Percentiles rank a stretch among this genome's conserved stretches.
These are phyloP conservation scores for Ceratina calcarata DNA, from an alignment of 1,140 invertebrate genomes.

Conservation along the genomic window DNA sequence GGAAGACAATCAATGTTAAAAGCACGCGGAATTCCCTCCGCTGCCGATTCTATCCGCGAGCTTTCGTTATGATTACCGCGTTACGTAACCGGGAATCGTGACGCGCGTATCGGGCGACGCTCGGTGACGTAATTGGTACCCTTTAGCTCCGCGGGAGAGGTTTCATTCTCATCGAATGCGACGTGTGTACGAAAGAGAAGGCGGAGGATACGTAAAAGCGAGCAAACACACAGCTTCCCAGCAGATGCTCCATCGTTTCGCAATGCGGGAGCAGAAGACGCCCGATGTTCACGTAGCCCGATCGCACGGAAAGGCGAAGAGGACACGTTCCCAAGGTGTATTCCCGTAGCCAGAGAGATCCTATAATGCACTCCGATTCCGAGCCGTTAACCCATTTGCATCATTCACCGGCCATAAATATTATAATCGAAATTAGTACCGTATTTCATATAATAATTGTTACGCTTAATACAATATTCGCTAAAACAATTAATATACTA, in stretches of 20 bases:
- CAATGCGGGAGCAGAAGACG: slow-evolving; percentile 59
- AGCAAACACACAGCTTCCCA: slow-evolving; percentile 25
- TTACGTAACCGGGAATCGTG: slow-evolving; percentile 34
- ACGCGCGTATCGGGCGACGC: slow-evolving; percentile 28
- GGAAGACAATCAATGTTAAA: not conserved
- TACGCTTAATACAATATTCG: too few relatives aligned
- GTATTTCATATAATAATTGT: too few relatives aligned
- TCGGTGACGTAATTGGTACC: slow-evolving; percentile 45
- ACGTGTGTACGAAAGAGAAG: not conserved
- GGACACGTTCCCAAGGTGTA: slow-evolving; percentile 67
- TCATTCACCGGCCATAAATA: too few relatives aligned
- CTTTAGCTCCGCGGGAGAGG: slow-evolving; percentile 37
- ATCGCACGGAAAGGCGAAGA: slow-evolving; percentile 64
- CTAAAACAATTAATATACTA: too few relatives aligned
- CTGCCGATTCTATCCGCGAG: not conserved
- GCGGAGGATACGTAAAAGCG: slow-evolving; percentile 24
- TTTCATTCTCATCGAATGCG: slow-evolving; percentile 8
- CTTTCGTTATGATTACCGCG: slow-evolving; percentile 31
- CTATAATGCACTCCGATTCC: slow-evolving; percentile 64
- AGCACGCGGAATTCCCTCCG: slow-evolving; percentile 11
- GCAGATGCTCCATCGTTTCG: slow-evolving; percentile 51
- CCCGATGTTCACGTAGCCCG: slow-evolving; percentile 54
- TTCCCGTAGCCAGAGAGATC: slow-evolving; percentile 52
- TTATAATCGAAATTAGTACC: too few relatives aligned
- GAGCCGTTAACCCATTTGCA: slow-evolving; percentile 66